Evolutionary conservation across 2,888 invertebrate genomes (phyloP), one percentile per base, ranked within the genome.

Genomic region (Ormia ochracea): DNA sequence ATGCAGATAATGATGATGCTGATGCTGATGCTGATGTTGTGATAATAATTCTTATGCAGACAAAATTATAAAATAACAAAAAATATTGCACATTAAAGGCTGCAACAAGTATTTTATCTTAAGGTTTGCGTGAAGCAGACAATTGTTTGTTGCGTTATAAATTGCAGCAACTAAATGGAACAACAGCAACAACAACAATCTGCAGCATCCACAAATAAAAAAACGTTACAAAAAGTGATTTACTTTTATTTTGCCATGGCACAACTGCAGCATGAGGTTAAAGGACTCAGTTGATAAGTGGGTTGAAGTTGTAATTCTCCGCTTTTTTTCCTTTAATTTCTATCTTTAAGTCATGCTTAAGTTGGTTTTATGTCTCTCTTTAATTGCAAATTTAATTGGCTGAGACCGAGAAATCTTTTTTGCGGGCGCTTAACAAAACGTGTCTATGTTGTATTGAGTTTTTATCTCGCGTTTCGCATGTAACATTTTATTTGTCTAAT

Each of bases 31-130:
- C 75, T 76, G 61, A 65, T 72, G 72, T 72, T 72, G 48, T 56
- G 79, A 75, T 80, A 82, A 28, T 72, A 82, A 23, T 58, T 58
- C 33, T n/a, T n/a, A 33, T 36, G 26, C 45, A 28, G 68, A 45
- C 48, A 50, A 10, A 10, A 69, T 14, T 48, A 70, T 19, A 28
- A 41, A 31, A 61, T 0, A 83, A 84, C 17, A 33, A 33, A 12
- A 84, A 85, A 85, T 85, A 87, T 85, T 84, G 86, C 85, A 85
- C 85, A 84, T 85, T 87, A 87, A 87, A 88, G 87, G 86, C 85
- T 85, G 85, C 86, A 87, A 87, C 87, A 86, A 86, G 86, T 63
- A 54, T 36, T 23, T 63, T 48, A 56, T 54, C 61, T 79, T 19
- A 56, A 72, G 72, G 58, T 76, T 80, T 76, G 80, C 80, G 80